Evolutionary conservation across 2,888 invertebrate genomes (phyloP).

Genomic region (Catonia carolina): DNA sequence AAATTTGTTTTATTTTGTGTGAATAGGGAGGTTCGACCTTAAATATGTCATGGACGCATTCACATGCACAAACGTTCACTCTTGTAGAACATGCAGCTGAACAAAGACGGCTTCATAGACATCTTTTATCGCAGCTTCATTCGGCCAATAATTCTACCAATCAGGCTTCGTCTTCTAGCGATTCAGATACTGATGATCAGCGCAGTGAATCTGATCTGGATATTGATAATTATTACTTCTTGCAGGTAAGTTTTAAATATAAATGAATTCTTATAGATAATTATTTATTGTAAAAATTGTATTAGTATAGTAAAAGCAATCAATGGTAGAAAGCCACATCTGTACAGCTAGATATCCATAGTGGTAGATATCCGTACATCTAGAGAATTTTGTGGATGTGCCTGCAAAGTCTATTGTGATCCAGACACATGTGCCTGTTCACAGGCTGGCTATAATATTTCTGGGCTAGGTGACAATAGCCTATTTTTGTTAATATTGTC

Average conservation of each 20-base stretch:
- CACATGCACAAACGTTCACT: constrained; percentile 69
- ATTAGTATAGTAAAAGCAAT: too few species aligned
- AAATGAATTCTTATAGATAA: too few species aligned
- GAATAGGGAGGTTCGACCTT: constrained; percentile 78
- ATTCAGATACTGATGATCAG: constrained; percentile 80
- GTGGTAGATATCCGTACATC: constrained; percentile 84
- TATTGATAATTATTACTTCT: constrained; percentile 81
- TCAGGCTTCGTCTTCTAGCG: constrained; percentile 52
- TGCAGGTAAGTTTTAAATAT: constrained; percentile 42
- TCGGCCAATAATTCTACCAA: constrained; percentile 39
- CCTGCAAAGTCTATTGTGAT: constrained; percentile 88
- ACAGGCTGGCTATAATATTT: too few species aligned
- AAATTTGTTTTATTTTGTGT: constrained; percentile 8
- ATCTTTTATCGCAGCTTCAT: constrained; percentile 65
- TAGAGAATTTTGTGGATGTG: constrained; percentile 89
- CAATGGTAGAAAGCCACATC: too few species aligned
- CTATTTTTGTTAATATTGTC: too few species aligned
- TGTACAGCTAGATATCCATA: too few species aligned
- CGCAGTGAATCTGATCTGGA: constrained; percentile 77
- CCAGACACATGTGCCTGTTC: constrained; percentile 94
- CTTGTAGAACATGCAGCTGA: constrained; percentile 83
- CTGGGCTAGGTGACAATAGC: too few species aligned
- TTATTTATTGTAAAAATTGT: too few species aligned
- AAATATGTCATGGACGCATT: constrained; percentile 67
- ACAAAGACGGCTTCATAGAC: constrained; percentile 77